Evolutionary conservation across 2,888 invertebrate species (phyloP).

Genomic region (Lagria hirta): DNA sequence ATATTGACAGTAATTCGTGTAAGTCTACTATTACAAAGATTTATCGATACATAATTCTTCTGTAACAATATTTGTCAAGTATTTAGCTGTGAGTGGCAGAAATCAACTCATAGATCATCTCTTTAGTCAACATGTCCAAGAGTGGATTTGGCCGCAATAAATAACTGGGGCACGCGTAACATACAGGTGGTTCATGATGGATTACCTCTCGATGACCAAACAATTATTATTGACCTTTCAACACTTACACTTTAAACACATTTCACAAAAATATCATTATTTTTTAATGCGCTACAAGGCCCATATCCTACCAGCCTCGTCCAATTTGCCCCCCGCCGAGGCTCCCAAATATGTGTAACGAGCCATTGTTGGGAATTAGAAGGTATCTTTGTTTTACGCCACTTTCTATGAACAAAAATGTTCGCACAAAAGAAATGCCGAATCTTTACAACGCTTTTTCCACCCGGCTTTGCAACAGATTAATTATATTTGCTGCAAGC

Average conservation of each 20-base stretch:
- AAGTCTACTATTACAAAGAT: constrained; percentile 51
- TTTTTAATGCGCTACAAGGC: too few species aligned
- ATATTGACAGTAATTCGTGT: constrained; percentile 53
- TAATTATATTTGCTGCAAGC: too few species aligned
- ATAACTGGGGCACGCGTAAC: constrained; percentile 44
- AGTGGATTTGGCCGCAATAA: constrained; percentile 49
- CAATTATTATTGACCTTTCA: constrained; percentile 50
- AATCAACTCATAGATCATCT: constrained; percentile 52
- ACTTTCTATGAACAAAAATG: too few species aligned
- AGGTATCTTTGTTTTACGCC: too few species aligned
- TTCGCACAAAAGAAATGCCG: too few species aligned
- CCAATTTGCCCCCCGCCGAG: too few species aligned
- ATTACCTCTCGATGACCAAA: constrained; percentile 49
- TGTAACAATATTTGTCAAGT: constrained; percentile 53
- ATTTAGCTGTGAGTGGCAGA: constrained; percentile 50
- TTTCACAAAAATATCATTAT: too few species aligned
- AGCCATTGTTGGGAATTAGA: too few species aligned
- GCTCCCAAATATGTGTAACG: too few species aligned
- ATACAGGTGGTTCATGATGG: constrained; percentile 53
- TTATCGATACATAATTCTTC: constrained; percentile 55
- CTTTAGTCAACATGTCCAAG: constrained; percentile 51
- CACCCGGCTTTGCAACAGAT: too few species aligned
- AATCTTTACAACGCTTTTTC: too few species aligned
- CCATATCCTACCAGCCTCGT: too few species aligned
- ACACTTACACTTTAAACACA: constrained; percentile 33